These are phyloP conservation scores for Cyprinodon brontotheroides DNA, from an alignment of 2,113 vertebrate species.

Conservation along the genomic window DNA sequence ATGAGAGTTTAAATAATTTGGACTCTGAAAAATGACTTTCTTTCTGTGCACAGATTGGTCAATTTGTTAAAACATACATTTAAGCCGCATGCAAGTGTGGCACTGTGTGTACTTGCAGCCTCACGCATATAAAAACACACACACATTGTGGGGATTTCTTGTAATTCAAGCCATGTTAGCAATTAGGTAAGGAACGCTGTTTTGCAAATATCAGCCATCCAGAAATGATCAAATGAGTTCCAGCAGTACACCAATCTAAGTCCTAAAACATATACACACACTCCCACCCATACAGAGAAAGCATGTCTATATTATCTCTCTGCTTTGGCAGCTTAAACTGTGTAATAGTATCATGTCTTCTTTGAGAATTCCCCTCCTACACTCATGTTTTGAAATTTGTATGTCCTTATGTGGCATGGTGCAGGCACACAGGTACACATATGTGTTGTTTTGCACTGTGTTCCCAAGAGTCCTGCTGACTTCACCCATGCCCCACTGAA, in stretches of 20 bases:
- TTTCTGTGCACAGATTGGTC: background rate
- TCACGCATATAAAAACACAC: conserved; percentile 4
- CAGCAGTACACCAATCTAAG: conserved; percentile 22
- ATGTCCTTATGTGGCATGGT: background rate
- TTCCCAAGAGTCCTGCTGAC: background rate
- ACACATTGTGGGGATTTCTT: conserved; percentile 9
- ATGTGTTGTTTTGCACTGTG: conserved; percentile 9
- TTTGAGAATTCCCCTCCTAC: background rate
- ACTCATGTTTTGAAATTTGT: background rate
- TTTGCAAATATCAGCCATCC: conserved; percentile 47
- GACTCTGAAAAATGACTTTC: background rate
- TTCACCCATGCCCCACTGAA: conserved; percentile 21
- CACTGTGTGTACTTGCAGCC: background rate
- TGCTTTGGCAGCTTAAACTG: background rate
- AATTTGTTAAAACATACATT: background rate
- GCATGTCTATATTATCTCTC: conserved; percentile 2
- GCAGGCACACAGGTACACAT: background rate
- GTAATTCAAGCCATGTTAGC: conserved; percentile 58
- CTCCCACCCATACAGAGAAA: conserved; percentile 3
- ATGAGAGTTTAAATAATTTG: background rate
- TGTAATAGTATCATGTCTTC: conserved; percentile 11
- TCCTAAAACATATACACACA: conserved; percentile 18
- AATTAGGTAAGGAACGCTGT: conserved; percentile 57
- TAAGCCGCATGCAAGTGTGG: background rate
- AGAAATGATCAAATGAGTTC: conserved; percentile 56